Evolutionary conservation across 2,113 vertebrate species (phyloP).

Genomic region (Sclerurus mexicanus): DNA sequence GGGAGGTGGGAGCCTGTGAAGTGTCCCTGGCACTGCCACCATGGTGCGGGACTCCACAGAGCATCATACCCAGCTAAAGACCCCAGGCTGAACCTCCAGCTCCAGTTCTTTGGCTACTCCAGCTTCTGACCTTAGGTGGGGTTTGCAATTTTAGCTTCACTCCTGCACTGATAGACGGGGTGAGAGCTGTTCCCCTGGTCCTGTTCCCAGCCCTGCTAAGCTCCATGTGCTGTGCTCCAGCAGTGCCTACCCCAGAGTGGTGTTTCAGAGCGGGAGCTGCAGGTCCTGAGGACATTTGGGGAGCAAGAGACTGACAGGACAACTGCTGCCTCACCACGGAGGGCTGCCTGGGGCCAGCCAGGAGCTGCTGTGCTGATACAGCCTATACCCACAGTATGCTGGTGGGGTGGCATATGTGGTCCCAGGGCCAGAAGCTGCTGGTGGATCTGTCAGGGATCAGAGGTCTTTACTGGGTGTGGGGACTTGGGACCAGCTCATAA

Average conservation of each 20-base stretch:
- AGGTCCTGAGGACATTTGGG: background rate
- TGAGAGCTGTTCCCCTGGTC: background rate
- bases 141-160: background rate
- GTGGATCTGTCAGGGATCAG: background rate
- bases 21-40: background rate
- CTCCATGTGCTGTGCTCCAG: background rate
- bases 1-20: background rate
- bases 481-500: background rate
- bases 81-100: background rate
- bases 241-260: accelerated
- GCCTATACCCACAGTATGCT: background rate
- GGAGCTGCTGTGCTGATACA: background rate
- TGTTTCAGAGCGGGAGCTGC: background rate
- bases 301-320: background rate
- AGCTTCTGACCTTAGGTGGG: background rate
- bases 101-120: background rate
- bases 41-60: accelerated
- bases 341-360: background rate
- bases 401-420: background rate
- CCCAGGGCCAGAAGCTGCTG: background rate
- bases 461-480: accelerated
- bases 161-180: background rate
- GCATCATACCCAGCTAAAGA: accelerated
- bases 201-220: background rate
- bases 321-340: accelerated